Conservation (phyloP, 2,888 invertebrate genomes). For the Eupeodes latifasciatus region DNA sequence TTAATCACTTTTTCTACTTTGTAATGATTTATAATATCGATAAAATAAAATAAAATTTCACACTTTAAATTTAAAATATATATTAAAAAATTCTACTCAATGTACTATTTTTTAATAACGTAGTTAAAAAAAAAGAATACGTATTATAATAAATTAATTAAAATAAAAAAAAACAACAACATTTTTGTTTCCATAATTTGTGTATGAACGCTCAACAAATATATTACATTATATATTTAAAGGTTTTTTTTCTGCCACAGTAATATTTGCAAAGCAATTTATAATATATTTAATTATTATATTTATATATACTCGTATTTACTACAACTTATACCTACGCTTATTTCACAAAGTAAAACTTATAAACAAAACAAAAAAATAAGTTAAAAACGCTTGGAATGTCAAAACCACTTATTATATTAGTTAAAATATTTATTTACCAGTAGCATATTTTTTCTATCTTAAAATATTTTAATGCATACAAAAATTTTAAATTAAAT, state of each 20-base stretch:
- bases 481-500: conserved; percentile 44
- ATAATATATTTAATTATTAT: conserved; percentile 52
- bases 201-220: conserved; percentile 68
- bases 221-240: conserved; percentile 55
- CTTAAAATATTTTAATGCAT: conserved; percentile 59
- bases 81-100: conserved; percentile 22
- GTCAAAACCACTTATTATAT: conserved; percentile 73
- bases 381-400: conserved; percentile 69
- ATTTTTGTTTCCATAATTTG: conserved; percentile 48
- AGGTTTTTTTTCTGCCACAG: conserved; percentile 69
- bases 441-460: conserved; percentile 57
- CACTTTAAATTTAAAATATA: conserved; percentile 16
- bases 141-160: conserved; percentile 54
- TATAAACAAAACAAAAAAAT: conserved; percentile 30
- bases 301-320: conserved; percentile 39
- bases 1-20: conserved; percentile 69
- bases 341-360: conserved; percentile 71
- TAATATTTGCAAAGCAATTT: conserved; percentile 67
- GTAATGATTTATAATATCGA: conserved; percentile 50
- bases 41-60: conserved; percentile 36
- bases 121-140: conserved; percentile 48
- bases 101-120: conserved; percentile 34
- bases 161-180: background rate
- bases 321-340: conserved; percentile 60
- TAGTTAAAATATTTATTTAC: conserved; percentile 68